Base-by-base conservation (phyloP, 1,140 invertebrate species). In the Nasonia longicornis region DNA sequence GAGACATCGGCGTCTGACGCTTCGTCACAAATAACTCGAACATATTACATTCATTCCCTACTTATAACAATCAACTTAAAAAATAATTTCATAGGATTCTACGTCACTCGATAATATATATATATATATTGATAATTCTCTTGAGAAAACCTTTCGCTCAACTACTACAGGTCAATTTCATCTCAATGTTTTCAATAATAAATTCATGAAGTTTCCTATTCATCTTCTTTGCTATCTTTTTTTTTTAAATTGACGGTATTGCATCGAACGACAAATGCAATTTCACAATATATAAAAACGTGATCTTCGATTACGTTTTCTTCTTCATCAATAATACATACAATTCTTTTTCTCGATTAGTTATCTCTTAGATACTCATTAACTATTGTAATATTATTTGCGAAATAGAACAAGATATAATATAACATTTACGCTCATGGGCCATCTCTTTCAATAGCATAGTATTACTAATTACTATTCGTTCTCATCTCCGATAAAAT, bases 321-420 rank as follows among this genome's bases (percentile, higher is more conserved):
- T 31, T 31, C 31, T 63, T 29, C 22, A 16, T 73, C 20, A 67
- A 66, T 75, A 69, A 80, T 80, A 12, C 16, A 58, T 73, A 20
- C 22, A 22, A 22, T 58, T 58, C 26, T 29, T 66, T 52, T 67
- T 29, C 76, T 82, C 69, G 73, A 58, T 70, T 12, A 83, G 42
- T 84, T 63, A 79, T 67, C 58, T 45, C 73, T 78, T 83, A 87
- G 73, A 81, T 82, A 86, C 64, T 84, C 70, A 45, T 86, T 83
- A 86, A 85, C 83, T 87, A 84, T 86, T 77, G 52, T 81, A 75
- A 85, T 85, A 87, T 85, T 84, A 86, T 85, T 85, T 85, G 84
- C 85, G 85, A 88, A 89, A 86, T 85, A 87, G 85, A 88, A 87
- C 87, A 87, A 85, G 83, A 82, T 84, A 86, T 86, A 85, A 87